phyloP scores from a whole-genome alignment of 2,888 invertebrate genomes.

The Pocota personata region DNA sequence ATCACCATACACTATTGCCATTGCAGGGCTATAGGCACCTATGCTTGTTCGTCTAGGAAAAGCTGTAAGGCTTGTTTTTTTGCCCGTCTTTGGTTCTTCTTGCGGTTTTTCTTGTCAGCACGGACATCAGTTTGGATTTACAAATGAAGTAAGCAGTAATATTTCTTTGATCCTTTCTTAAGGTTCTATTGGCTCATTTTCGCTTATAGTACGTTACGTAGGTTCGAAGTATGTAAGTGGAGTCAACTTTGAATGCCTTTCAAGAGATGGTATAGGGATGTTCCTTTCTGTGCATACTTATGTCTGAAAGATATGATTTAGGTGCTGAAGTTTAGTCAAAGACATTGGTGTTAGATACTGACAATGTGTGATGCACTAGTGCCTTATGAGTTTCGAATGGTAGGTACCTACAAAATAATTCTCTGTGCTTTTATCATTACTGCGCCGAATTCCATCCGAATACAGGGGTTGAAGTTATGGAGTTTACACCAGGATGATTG shows the following conservation, averaged over 20 bases:
- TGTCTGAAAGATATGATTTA: no score
- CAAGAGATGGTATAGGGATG: no score
- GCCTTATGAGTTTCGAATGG: no score
- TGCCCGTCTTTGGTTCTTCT: background rate
- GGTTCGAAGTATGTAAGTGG: constrained; percentile 8
- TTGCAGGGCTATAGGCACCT: constrained; percentile 34
- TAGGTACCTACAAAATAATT: no score
- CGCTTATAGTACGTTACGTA: background rate
- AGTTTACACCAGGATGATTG: no score
- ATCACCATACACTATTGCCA: constrained; percentile 54
- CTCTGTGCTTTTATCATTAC: no score
- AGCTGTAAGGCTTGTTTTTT: background rate
- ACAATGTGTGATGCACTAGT: no score
- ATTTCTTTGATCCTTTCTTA: constrained; percentile 46
- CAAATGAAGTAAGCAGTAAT: constrained; percentile 35
- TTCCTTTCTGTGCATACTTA: no score
- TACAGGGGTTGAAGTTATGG: no score
- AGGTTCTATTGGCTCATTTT: background rate
- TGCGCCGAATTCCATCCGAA: no score
- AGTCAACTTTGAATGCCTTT: constrained; percentile 26
- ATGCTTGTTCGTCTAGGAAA: constrained; percentile 21
- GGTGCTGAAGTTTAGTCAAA: no score
- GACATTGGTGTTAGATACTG: no score
- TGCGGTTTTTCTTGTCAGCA: constrained; percentile 54
- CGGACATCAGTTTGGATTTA: constrained; percentile 54